Conservation (phyloP, 64 coral and sea anemone species). For the Trachythela sp. region DNA sequence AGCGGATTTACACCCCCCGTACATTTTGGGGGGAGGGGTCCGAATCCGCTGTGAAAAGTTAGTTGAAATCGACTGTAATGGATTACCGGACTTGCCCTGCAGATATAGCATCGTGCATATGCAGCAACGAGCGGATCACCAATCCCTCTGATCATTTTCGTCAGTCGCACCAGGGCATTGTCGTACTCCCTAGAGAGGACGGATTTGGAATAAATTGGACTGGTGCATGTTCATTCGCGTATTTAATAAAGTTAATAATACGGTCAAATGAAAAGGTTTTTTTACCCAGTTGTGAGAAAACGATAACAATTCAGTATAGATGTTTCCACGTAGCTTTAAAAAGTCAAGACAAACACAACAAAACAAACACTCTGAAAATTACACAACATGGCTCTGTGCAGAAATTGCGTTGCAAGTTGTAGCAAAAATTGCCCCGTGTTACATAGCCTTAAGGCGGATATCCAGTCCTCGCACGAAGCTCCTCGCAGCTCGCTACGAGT, state of each 20-base stretch:
- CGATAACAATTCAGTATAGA: conserved; percentile 91
- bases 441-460: no score
- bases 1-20: no score
- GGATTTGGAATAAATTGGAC: neutral
- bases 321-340: conserved; percentile 80
- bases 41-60: no score
- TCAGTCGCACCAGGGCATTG: conserved; percentile 78
- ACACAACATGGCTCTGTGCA: no score
- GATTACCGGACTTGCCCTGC: conserved; percentile 51
- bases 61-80: no score
- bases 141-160: conserved; percentile 94
- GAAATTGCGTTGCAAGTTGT: no score
- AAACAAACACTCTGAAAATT: neutral
- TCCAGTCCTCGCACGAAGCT: no score
- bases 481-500: no score
- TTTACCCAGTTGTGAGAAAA: conserved; percentile 80
- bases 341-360: conserved; percentile 24
- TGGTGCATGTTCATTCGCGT: neutral
- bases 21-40: no score
- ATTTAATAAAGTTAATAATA: neutral
- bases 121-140: conserved; percentile 87
- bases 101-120: conserved; percentile 90
- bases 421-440: no score
- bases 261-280: no score
- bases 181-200: conserved; percentile 72